Conservation (phyloP, 2,113 vertebrate species). For the Coturnix japonica region DNA sequence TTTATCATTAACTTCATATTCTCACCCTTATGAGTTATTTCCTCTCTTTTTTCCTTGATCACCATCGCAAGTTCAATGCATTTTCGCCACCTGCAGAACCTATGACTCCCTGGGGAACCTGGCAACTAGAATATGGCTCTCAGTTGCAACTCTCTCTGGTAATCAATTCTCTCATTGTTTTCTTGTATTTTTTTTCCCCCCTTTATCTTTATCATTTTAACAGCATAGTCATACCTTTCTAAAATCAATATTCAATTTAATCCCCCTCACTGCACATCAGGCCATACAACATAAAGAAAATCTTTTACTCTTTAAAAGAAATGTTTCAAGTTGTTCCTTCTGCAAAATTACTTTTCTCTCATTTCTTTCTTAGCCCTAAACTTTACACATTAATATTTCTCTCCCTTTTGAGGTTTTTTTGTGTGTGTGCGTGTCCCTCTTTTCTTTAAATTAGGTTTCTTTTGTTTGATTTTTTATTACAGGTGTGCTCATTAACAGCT, state of each 20-base stretch:
- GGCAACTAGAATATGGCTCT: background rate
- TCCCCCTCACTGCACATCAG: slow-evolving; percentile 50
- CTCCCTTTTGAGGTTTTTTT: background rate
- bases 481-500: background rate
- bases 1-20: slow-evolving; percentile 53
- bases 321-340: background rate
- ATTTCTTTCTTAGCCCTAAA: background rate
- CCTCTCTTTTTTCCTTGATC: slow-evolving; percentile 19
- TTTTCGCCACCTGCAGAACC: slow-evolving; percentile 23
- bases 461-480: background rate
- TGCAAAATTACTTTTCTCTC: background rate
- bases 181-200: background rate
- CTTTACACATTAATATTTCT: background rate
- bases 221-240: slow-evolving; percentile 49
- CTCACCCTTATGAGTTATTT: slow-evolving; percentile 24
- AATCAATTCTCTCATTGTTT: slow-evolving; percentile 38
- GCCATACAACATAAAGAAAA: slow-evolving; percentile 41
- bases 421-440: background rate
- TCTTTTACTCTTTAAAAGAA: slow-evolving; percentile 42
- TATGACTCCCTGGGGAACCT: background rate
- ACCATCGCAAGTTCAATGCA: background rate
- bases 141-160: background rate
- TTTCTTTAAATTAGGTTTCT: background rate
- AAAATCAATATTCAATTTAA: slow-evolving; percentile 74
- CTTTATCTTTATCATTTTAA: slow-evolving; percentile 46